Conservation (phyloP, 1,140 invertebrate species). For the Heliconius himera region DNA sequence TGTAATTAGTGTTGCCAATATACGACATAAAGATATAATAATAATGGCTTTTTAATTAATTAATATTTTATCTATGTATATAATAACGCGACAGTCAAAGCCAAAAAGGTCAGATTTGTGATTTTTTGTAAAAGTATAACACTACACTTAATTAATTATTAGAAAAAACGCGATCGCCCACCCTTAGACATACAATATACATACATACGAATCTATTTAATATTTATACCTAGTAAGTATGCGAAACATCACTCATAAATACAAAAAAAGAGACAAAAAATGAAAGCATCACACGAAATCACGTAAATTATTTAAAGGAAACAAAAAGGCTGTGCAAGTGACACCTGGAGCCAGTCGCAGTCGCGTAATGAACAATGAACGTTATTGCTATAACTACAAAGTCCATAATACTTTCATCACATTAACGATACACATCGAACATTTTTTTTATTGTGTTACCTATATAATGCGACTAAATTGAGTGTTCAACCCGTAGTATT, state of each 20-base stretch:
- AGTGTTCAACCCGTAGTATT: slow-evolving; percentile 47
- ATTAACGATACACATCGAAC: slow-evolving; percentile 63
- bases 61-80: slow-evolving; percentile 18
- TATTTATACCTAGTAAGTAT: slow-evolving; percentile 69
- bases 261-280: slow-evolving; percentile 47
- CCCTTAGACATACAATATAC: slow-evolving; percentile 42
- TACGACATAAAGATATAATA: slow-evolving; percentile 10
- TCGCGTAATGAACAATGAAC: slow-evolving; percentile 50
- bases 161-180: slow-evolving; percentile 73
- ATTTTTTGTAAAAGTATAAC: slow-evolving; percentile 76
- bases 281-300: slow-evolving; percentile 67
- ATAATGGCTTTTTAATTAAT: slow-evolving; percentile 3
- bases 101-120: slow-evolving; percentile 65
- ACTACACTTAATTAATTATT: slow-evolving; percentile 73
- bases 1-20: slow-evolving; percentile 1
- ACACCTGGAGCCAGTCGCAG: slow-evolving; percentile 38
- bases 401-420: slow-evolving; percentile 73
- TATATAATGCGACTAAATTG: slow-evolving; percentile 51
- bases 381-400: slow-evolving; percentile 74
- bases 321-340: slow-evolving; percentile 39
- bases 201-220: slow-evolving; percentile 61
- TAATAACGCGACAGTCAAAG: slow-evolving; percentile 45
- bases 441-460: slow-evolving; percentile 52
- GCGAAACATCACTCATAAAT: slow-evolving; percentile 64
- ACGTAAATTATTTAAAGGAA: slow-evolving; percentile 42